phyloP scores from a whole-genome alignment of 2,113 vertebrate genomes.

The Corynorhinus townsendii region DNA sequence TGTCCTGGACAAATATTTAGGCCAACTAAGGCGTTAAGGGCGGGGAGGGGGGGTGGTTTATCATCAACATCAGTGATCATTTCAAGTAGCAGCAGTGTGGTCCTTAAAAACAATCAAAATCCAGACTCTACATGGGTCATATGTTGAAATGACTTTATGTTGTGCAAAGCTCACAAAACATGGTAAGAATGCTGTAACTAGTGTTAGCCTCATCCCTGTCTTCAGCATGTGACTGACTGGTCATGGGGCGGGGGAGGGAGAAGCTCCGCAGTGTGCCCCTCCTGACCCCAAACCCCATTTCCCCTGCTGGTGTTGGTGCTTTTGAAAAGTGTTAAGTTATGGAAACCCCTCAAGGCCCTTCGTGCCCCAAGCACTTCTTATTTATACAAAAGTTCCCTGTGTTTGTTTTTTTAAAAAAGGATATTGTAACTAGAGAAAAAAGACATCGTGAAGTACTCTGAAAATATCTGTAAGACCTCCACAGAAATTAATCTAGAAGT shows the following conservation, averaged over 20 bases:
- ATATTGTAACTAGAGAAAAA: neutral
- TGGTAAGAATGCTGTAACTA: neutral
- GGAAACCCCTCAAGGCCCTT: constrained; percentile 45
- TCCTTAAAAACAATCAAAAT: neutral
- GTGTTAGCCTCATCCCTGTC: constrained; percentile 36
- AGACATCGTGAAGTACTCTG: neutral
- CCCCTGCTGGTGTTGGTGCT: constrained; percentile 55
- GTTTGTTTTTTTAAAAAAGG: constrained; percentile 69
- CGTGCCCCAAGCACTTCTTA: constrained; percentile 51
- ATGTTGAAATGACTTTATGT: neutral
- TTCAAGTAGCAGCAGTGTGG: neutral
- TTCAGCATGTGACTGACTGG: constrained; percentile 53
- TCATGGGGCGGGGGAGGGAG: neutral
- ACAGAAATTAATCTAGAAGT: neutral
- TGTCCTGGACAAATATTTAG: neutral
- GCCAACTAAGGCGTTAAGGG: neutral
- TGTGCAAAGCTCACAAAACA: neutral
- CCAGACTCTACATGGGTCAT: neutral
- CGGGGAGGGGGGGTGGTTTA: neutral
- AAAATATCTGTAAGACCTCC: neutral
- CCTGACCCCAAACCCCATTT: neutral
- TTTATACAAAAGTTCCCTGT: constrained; percentile 78
- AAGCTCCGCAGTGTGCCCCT: neutral
- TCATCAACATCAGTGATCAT: neutral
- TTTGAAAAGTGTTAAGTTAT: constrained; percentile 74